Conservation (phyloP, 1,140 invertebrate genomes). For the Meteorus sp. region DNA sequence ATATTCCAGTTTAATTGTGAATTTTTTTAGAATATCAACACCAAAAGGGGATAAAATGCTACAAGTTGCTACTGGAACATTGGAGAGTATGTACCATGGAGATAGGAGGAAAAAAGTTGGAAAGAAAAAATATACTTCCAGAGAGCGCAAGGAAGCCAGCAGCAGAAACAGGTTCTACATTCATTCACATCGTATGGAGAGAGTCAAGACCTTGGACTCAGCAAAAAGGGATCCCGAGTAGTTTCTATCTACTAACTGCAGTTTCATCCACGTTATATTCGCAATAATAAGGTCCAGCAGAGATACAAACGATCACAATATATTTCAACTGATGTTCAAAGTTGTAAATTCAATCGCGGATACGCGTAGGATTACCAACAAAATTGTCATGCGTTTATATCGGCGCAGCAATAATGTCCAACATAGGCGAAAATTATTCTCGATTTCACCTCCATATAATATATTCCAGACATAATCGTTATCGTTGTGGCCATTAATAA, state of each 20-base stretch:
- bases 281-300: neutral
- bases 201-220: conserved; percentile 36
- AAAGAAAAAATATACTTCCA: conserved; percentile 22
- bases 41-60: too few relatives aligned
- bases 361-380: too few relatives aligned
- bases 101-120: conserved; percentile 29
- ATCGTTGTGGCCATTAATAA: too few relatives aligned
- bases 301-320: too few relatives aligned
- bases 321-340: neutral
- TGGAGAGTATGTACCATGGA: conserved; percentile 28
- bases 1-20: too few relatives aligned
- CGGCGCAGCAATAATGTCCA: neutral
- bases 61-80: too few relatives aligned
- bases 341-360: too few relatives aligned
- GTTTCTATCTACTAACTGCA: neutral
- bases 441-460: neutral
- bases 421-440: neutral
- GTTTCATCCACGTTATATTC: neutral
- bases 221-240: conserved; percentile 34
- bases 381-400: neutral
- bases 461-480: neutral
- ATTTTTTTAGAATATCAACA: too few relatives aligned
- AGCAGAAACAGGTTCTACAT: conserved; percentile 46
- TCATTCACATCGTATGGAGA: conserved; percentile 43
- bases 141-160: conserved; percentile 10